Conservation (phyloP, 2,888 invertebrate genomes). For the Celastrina argiolus region DNA sequence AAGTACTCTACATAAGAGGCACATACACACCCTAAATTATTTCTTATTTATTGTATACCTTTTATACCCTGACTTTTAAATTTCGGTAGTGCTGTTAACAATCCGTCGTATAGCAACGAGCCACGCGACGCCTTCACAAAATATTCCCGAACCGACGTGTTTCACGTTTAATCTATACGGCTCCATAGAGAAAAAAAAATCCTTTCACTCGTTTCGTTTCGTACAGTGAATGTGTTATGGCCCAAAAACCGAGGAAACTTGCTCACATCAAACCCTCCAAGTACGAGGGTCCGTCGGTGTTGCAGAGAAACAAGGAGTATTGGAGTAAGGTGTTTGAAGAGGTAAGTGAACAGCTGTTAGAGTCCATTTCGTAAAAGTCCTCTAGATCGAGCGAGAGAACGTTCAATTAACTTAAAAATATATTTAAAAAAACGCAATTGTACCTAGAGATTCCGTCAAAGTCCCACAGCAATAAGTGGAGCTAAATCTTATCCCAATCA, state of each 20-base stretch:
- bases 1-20: no score
- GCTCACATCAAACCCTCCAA: conserved; percentile 53
- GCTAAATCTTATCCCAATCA: no score
- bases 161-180: conserved; percentile 35
- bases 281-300: conserved; percentile 48
- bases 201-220: conserved; percentile 18
- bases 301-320: conserved; percentile 55
- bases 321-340: conserved; percentile 54
- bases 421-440: no score
- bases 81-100: conserved; percentile 35
- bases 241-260: conserved; percentile 39
- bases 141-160: conserved; percentile 33
- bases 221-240: neutral
- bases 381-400: no score
- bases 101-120: conserved; percentile 36
- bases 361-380: no score
- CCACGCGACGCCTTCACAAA: conserved; percentile 33
- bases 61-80: no score
- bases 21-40: no score
- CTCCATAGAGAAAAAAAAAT: conserved; percentile 30
- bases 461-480: no score
- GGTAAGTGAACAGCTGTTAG: conserved; percentile 38
- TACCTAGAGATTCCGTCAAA: no score
- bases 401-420: no score
- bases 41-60: no score